Evolutionary conservation across 2,888 invertebrate genomes (phyloP).

Genomic region (Ochropleura plecta): DNA sequence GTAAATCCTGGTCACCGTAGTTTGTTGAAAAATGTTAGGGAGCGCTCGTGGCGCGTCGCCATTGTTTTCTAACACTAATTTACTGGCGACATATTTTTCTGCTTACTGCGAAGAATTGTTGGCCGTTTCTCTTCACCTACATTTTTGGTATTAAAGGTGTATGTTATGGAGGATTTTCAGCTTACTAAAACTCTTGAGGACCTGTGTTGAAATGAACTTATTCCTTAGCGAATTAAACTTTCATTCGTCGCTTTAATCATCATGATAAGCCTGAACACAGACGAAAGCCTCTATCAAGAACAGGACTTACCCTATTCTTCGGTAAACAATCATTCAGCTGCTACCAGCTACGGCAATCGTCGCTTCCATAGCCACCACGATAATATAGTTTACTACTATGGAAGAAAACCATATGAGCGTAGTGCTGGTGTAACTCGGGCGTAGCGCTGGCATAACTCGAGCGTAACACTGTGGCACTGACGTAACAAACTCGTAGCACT

Average conservation of each 20-base stretch:
- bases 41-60: constrained; percentile 65
- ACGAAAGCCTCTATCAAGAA: too few species aligned
- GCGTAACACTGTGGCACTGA: background rate
- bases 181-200: constrained; percentile 20
- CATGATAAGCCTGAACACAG: background rate
- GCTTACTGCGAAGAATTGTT: constrained; percentile 69
- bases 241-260: background rate
- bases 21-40: constrained; percentile 71
- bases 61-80: constrained; percentile 77
- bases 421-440: background rate
- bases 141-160: constrained; percentile 56
- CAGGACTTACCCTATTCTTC: too few species aligned
- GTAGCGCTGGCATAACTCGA: background rate
- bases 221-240: background rate
- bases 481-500: background rate
- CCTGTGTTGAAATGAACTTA: constrained; percentile 10
- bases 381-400: background rate
- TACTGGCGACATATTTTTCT: constrained; percentile 75
- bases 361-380: background rate
- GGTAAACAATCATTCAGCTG: background rate
- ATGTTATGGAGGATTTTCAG: constrained; percentile 36
- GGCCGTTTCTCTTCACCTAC: constrained; percentile 59
- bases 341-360: background rate
- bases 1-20: constrained; percentile 63
- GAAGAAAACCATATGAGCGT: background rate